Percentiles rank a stretch among this genome's conserved stretches.
Evolutionary conservation across 2,113 vertebrate species (phyloP).

Genomic region (Bubalus kerabau): DNA sequence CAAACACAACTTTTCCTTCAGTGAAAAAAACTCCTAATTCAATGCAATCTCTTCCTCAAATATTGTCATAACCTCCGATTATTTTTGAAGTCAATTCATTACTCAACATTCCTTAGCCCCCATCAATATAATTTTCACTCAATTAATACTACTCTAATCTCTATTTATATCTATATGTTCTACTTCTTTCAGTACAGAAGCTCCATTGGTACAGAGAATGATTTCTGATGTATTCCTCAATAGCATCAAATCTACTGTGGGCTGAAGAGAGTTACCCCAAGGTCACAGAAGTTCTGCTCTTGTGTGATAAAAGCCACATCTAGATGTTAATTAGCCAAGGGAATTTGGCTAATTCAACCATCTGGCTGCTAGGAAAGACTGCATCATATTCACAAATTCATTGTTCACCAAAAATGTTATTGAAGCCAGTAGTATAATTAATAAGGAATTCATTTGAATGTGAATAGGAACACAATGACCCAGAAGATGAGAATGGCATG

Average conservation of each 20-base stretch:
- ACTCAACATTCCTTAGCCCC: not conserved
- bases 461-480: constrained; percentile 24
- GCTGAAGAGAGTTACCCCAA: not conserved
- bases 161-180: not conserved
- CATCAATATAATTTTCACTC: not conserved
- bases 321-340: constrained; percentile 9
- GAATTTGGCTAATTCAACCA: constrained; percentile 10
- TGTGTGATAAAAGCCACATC: not conserved
- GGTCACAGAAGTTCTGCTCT: not conserved
- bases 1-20: not conserved
- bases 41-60: not conserved
- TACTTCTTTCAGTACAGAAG: not conserved
- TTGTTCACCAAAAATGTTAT: constrained; percentile 37
- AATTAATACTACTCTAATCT: not conserved
- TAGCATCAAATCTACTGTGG: not conserved
- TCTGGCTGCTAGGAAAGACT: not conserved
- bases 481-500: constrained; percentile 12
- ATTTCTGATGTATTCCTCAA: not conserved
- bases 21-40: not conserved
- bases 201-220: not conserved
- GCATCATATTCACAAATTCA: constrained; percentile 42
- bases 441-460: constrained; percentile 61
- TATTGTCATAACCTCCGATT: not conserved
- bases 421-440: constrained; percentile 59
- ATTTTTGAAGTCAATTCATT: not conserved